Evolutionary conservation across 2,888 invertebrate genomes (phyloP).

Genomic region (Amblyjoppa proteus): DNA sequence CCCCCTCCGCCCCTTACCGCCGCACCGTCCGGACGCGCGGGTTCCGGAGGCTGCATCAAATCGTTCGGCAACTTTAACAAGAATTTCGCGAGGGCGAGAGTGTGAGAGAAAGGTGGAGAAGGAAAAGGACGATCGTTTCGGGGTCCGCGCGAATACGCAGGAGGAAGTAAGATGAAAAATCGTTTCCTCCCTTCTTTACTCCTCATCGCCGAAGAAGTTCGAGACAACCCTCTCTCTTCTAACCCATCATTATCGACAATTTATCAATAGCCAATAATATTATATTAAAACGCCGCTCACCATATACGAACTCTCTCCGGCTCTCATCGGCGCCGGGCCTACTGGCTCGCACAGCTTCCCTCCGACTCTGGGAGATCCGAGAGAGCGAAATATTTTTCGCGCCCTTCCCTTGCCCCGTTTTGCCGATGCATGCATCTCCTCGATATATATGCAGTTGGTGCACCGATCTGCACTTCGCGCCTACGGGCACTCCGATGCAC

Average conservation of each 20-base stretch:
- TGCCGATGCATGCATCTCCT: constrained; percentile 4
- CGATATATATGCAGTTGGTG: constrained; percentile 49
- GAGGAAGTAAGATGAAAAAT: constrained; percentile 54
- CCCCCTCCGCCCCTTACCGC: neutral
- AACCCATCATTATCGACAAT: constrained; percentile 85
- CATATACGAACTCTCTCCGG: constrained; percentile 44
- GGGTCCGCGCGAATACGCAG: constrained; percentile 51
- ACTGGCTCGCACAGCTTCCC: constrained; percentile 57
- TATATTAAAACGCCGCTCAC: constrained; percentile 82
- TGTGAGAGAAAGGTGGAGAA: constrained; percentile 64
- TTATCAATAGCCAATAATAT: constrained; percentile 85
- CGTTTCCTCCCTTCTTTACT: constrained; percentile 57
- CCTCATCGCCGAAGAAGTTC: constrained; percentile 57
- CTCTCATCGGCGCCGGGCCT: constrained; percentile 58
- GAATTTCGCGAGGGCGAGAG: constrained; percentile 71
- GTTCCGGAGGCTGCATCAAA: constrained; percentile 68
- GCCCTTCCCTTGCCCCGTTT: constrained; percentile 15
- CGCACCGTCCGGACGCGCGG: constrained; percentile 49
- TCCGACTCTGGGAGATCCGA: constrained; percentile 18
- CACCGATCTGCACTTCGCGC: constrained; percentile 58
- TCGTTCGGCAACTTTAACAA: constrained; percentile 74
- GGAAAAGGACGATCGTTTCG: constrained; percentile 58
- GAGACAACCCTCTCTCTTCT: constrained; percentile 72
- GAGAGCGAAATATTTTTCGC: constrained; percentile 61
- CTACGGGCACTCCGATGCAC: constrained; percentile 64